These are phyloP conservation scores for Dermolepida albohirtum DNA, from an alignment of 2,888 invertebrate genomes.

Conservation along the genomic window DNA sequence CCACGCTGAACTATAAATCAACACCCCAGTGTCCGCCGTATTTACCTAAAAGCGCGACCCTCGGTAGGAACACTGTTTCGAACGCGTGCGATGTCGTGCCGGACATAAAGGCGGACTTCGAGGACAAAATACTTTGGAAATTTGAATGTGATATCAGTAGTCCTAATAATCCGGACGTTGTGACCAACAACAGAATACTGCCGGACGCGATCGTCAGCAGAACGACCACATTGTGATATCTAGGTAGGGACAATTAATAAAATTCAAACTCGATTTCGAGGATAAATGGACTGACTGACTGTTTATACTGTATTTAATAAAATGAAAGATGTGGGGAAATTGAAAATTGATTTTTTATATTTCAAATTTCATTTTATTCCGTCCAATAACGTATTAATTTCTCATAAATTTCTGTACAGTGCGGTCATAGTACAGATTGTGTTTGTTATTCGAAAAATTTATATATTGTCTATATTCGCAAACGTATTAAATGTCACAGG, in stretches of 20 bases:
- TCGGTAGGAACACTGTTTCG: conserved; percentile 70
- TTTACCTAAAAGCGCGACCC: conserved; percentile 53
- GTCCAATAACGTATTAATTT: conserved; percentile 28
- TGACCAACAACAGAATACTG: conserved; percentile 57
- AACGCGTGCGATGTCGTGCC: conserved; percentile 86
- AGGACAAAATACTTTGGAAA: conserved; percentile 64
- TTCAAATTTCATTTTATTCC: conserved; percentile 38
- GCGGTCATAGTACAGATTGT: too few relatives aligned
- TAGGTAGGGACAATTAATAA: conserved; percentile 43
- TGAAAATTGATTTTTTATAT: conserved; percentile 16
- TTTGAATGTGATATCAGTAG: conserved; percentile 64
- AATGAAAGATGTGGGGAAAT: conserved; percentile 16
- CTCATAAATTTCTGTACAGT: neutral
- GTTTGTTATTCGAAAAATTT: too few relatives aligned
- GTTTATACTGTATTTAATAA: conserved; percentile 28
- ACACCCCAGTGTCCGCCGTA: conserved; percentile 57
- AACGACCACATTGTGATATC: conserved; percentile 65
- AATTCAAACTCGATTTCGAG: conserved; percentile 38
- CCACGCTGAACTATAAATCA: conserved; percentile 59
- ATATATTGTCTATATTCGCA: too few relatives aligned
- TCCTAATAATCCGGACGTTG: conserved; percentile 64
- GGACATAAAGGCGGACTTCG: conserved; percentile 91
- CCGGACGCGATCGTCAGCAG: conserved; percentile 62
- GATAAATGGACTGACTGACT: conserved; percentile 28
- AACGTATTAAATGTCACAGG: too few relatives aligned